Evolutionary conservation across 2,888 invertebrate species (phyloP).

Genomic region (Alsophila aescularia): DNA sequence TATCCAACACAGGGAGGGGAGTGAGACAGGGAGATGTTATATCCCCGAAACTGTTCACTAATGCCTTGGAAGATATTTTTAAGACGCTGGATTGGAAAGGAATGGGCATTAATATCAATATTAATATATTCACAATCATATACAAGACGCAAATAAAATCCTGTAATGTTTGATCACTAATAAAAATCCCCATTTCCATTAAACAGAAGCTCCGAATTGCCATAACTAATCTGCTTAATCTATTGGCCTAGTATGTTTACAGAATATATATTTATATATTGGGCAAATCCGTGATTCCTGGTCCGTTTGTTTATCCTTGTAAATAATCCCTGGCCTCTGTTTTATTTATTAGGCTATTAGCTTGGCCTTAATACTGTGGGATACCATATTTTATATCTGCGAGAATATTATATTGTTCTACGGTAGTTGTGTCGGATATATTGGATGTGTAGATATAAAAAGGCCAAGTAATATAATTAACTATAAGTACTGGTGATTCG

Average conservation of each 20-base stretch:
- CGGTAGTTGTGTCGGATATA: not conserved
- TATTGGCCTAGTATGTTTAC: not conserved
- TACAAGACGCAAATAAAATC: not conserved
- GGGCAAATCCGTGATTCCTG: conserved; percentile 15
- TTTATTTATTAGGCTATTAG: conserved; percentile 33
- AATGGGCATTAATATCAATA: no score
- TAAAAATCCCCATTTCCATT: conserved; percentile 4
- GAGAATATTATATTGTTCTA: not conserved
- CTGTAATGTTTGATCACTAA: conserved; percentile 2
- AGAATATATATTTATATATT: conserved; percentile 8
- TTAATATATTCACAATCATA: not conserved
- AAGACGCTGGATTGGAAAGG: no score
- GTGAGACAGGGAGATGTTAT: no score
- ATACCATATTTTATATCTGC: conserved; percentile 8
- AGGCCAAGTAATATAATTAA: no score
- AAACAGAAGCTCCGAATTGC: not conserved
- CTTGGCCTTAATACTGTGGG: conserved; percentile 8
- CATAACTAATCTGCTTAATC: conserved; percentile 7
- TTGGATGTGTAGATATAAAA: not conserved
- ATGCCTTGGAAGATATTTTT: no score
- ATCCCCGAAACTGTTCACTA: no score
- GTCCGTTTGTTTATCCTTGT: conserved; percentile 25
- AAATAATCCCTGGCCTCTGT: conserved; percentile 24
- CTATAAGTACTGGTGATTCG: no score
- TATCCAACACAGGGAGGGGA: no score